A percentile compares a stretch with the other conserved stretches of the same genome.
Evolutionary conservation across 2,113 vertebrate genomes (phyloP).

Genomic region (Rhipidura dahli): DNA sequence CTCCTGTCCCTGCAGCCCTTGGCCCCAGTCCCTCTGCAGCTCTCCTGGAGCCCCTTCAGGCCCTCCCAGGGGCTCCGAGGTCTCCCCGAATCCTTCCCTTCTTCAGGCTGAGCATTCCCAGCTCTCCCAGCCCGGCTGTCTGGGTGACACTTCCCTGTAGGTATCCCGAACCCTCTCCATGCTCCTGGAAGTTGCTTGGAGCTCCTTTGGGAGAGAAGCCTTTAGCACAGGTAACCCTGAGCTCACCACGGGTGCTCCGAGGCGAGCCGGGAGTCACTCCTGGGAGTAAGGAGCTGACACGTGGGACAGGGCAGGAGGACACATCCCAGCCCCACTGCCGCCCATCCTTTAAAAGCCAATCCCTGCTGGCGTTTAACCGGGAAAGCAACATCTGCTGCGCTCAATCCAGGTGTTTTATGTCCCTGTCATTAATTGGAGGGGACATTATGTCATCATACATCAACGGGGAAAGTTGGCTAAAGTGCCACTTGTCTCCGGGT

Average conservation of each 20-base stretch:
- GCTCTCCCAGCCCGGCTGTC: background rate
- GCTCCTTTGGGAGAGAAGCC: background rate
- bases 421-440: conserved; percentile 81
- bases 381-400: conserved; percentile 74
- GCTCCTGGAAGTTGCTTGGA: fast-evolving
- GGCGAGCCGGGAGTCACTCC: background rate
- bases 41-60: background rate
- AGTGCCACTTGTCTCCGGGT: conserved; percentile 76
- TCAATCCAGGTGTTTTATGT: conserved; percentile 79
- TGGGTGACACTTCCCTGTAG: background rate
- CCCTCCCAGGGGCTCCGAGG: background rate
- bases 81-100: too few relatives aligned
- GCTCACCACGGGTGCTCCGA: background rate
- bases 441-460: conserved; percentile 79
- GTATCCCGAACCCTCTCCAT: background rate
- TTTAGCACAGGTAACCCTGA: background rate
- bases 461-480: conserved; percentile 73
- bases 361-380: conserved; percentile 67
- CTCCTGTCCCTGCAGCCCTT: background rate
- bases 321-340: background rate
- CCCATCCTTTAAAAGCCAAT: conserved; percentile 72
- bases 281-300: background rate
- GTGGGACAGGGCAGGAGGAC: background rate
- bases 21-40: background rate
- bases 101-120: background rate